These are phyloP conservation scores for Huso huso DNA, from an alignment of 2,797 vertebrate genomes.

Conservation along the genomic window DNA sequence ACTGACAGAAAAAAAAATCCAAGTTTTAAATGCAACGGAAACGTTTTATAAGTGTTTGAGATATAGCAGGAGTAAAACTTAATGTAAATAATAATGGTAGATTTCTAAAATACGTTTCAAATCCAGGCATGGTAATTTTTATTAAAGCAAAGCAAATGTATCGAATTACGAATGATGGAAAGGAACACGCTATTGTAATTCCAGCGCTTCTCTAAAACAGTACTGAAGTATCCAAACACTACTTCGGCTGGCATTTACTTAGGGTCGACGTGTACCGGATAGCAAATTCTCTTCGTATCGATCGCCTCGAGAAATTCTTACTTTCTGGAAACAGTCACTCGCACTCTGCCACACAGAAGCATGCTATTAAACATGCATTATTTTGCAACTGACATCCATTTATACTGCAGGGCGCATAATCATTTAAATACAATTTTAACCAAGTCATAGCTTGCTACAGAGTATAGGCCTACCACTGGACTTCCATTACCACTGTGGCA, in stretches of 20 bases:
- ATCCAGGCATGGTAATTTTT: not conserved
- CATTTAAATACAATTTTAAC: constrained; percentile 18
- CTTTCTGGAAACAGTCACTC: constrained; percentile 14
- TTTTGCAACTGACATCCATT: constrained; percentile 24
- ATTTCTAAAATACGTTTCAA: no score
- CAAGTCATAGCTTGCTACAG: not conserved
- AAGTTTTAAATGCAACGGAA: no score
- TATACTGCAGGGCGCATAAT: constrained; percentile 18
- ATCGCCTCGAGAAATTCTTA: constrained; percentile 24
- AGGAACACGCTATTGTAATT: constrained; percentile 4
- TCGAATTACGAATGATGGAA: constrained; percentile 6
- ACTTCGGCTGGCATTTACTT: constrained; percentile 19
- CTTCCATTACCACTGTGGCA: no score
- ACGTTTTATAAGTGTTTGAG: no score
- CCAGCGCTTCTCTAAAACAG: constrained; percentile 8
- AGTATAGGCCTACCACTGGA: no score
- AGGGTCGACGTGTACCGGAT: constrained; percentile 22
- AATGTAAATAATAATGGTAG: no score
- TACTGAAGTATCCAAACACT: constrained; percentile 13
- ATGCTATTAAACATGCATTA: constrained; percentile 24
- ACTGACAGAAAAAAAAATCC: no score
- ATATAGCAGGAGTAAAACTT: no score
- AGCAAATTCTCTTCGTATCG: constrained; percentile 26
- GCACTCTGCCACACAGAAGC: constrained; percentile 18
- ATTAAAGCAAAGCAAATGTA: not conserved